Conservation (phyloP, 2,113 vertebrate species). For the Montifringilla adamsi region DNA sequence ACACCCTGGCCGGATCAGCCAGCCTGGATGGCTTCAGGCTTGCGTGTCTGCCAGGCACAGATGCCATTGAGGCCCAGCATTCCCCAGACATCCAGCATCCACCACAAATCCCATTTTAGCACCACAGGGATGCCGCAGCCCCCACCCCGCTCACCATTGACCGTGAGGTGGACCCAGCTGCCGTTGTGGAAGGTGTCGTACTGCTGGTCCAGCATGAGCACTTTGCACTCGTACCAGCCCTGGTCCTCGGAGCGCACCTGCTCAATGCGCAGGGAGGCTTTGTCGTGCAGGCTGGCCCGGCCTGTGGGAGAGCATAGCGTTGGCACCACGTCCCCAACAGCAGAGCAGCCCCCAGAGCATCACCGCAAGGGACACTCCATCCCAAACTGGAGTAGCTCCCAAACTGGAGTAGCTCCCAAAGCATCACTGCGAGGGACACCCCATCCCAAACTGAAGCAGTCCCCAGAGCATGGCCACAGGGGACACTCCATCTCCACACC, state of each 20-base stretch:
- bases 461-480: neutral
- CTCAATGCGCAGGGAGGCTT: slow-evolving; percentile 94
- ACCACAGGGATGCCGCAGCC: rapidly evolving
- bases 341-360: rapidly evolving
- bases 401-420: neutral
- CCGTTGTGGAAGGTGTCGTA: slow-evolving; percentile 98
- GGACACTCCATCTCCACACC: too few relatives aligned
- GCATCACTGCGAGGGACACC: neutral
- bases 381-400: too few relatives aligned
- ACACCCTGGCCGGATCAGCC: neutral
- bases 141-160: slow-evolving; percentile 80
- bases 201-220: slow-evolving; percentile 97
- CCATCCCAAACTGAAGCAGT: too few relatives aligned
- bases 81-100: neutral
- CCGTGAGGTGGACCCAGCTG: slow-evolving; percentile 98
- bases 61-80: neutral
- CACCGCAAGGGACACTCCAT: rapidly evolving
- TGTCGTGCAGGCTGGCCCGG: slow-evolving; percentile 92
- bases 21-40: neutral
- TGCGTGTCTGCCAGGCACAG: neutral
- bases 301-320: slow-evolving; percentile 67
- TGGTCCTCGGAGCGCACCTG: slow-evolving; percentile 95
- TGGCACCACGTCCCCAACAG: neutral
- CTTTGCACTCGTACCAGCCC: slow-evolving; percentile 98
- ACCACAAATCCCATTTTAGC: neutral